Base-by-base conservation (phyloP, 2,797 vertebrate species). In the Leuciscus waleckii region DNA sequence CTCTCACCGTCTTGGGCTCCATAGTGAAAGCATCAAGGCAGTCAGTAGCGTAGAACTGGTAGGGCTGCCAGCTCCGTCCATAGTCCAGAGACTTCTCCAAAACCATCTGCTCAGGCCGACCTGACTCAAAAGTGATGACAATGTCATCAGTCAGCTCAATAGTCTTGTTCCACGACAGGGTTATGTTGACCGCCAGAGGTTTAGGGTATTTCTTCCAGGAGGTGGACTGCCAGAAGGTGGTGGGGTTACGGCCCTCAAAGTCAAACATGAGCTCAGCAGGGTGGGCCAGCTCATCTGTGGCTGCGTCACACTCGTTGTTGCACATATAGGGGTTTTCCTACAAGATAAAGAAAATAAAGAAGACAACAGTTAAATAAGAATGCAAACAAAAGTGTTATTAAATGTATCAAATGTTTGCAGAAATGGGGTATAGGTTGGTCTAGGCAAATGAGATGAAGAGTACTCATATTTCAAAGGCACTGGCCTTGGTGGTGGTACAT, bases 261-360 rank as follows among this genome's bases (percentile, higher is more conserved):
- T 99, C 98, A 0, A 99, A 99, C 98, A 99, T 99, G 89, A 99
- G 95, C 76, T 97, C 95, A 0, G 98, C 97, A 68, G 98, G 98
- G 90, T 99, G 98, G 65, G 98, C 97, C 63, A 99, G 93, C 88
- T 99, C 98, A 0, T 97, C 97, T 8, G 98, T 99, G 88, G 88
- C 95, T 0, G 98, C 97, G 21, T 99, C 98, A 89, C 98, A 99
- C 93, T 99, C 98, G 16, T 99, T 99, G 93, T 99, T 99, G 93
- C 98, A 99, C 98, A 99, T 99, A 95, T 99, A 99, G 9, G 98
- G 98, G 92, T 99, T 99, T 85, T 98, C 98, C 98, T 99, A 84
- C 32, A 89, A 83, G 85, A 32, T 71, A 8, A 87, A 56, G 91
- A 89, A 82, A 84, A 26, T 69, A 9, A 87, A 49, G 91, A 88